These are phyloP conservation scores for Monoplex corrugatus DNA, from an alignment of 2,888 invertebrate species.

Conservation along the genomic window DNA sequence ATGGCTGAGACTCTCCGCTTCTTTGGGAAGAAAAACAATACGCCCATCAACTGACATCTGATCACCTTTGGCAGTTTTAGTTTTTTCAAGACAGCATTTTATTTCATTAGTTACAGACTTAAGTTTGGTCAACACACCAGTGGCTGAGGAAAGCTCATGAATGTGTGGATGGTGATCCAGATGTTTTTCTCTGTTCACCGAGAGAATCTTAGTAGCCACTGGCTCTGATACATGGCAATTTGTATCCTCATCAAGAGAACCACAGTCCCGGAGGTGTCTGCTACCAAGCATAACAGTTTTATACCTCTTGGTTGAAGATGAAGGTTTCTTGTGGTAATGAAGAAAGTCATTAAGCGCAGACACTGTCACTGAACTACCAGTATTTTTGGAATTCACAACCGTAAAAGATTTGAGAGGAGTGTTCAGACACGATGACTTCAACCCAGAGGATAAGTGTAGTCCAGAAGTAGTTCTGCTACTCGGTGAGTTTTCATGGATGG, in stretches of 20 bases:
- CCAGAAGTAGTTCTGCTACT: no score
- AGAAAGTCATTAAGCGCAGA: background rate
- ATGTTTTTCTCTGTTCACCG: background rate
- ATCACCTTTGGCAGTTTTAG: no score
- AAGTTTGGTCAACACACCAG: no score
- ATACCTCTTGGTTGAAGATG: background rate
- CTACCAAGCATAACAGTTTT: constrained; percentile 12
- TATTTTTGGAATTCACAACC: background rate
- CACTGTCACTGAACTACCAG: background rate
- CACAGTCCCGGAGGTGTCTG: background rate
- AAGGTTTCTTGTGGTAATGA: background rate
- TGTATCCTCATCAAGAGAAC: background rate
- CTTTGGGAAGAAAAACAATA: background rate
- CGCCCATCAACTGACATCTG: no score
- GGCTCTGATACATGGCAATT: background rate
- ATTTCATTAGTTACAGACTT: no score
- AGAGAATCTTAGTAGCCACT: background rate
- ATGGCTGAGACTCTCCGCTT: constrained; percentile 1
- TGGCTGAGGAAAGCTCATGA: background rate
- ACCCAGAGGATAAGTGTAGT: no score
- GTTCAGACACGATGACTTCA: no score
- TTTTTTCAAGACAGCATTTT: no score
- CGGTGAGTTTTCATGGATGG: no score
- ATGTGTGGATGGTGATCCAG: background rate
- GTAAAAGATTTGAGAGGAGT: background rate